These are phyloP conservation scores for Lagria hirta DNA, from an alignment of 2,888 invertebrate genomes.

Conservation along the genomic window DNA sequence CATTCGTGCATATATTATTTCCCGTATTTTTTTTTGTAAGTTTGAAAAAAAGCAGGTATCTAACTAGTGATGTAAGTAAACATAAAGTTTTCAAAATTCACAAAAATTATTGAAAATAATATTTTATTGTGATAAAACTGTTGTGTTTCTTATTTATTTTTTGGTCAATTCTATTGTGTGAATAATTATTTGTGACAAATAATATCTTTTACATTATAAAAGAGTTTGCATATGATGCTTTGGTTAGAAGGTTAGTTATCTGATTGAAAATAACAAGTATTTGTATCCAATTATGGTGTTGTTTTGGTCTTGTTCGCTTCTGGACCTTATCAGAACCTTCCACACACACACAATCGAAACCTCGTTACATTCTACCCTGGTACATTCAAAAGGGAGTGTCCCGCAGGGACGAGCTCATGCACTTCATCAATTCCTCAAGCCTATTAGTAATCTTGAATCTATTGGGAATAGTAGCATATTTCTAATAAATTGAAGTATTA, in stretches of 20 bases:
- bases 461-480: conserved; percentile 16
- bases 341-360: conserved; percentile 26
- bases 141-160: too few species aligned
- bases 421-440: conserved; percentile 25
- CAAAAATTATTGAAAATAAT: too few species aligned
- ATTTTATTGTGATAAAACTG: too few species aligned
- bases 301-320: conserved; percentile 24
- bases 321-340: conserved; percentile 26
- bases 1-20: too few species aligned
- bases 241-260: conserved; percentile 15
- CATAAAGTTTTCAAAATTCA: too few species aligned
- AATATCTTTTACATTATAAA: too few species aligned
- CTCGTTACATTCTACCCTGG: conserved; percentile 23
- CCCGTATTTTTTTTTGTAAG: too few species aligned
- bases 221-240: conserved; percentile 15
- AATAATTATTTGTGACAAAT: too few species aligned
- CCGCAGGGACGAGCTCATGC: conserved; percentile 21
- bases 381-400: conserved; percentile 25
- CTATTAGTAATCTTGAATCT: conserved; percentile 22
- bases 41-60: too few species aligned
- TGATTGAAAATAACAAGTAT: conserved; percentile 26
- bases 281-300: conserved; percentile 28
- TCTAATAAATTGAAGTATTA: too few species aligned
- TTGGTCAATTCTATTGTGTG: too few species aligned
- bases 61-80: too few species aligned